A percentile compares a stretch with the other conserved stretches of the same genome.
Conservation (phyloP, 2,888 invertebrate species). For the Hanleya hanleyi region DNA sequence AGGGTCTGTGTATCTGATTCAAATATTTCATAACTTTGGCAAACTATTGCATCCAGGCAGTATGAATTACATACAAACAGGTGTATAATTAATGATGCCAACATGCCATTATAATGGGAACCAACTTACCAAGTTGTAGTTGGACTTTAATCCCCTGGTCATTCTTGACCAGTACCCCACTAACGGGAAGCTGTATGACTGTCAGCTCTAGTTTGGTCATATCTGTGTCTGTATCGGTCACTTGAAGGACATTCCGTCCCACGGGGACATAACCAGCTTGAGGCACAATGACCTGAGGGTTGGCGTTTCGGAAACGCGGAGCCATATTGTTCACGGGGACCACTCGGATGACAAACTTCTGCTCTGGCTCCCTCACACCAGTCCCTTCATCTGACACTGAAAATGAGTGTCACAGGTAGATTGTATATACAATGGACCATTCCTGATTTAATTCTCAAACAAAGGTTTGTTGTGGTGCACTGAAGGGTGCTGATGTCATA, state of each 20-base stretch:
- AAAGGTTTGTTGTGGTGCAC: too few species aligned
- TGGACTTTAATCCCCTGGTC: constrained; percentile 34
- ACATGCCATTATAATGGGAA: too few species aligned
- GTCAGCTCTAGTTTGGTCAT: constrained; percentile 49
- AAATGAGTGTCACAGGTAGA: neutral
- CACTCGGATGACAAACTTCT: constrained; percentile 58
- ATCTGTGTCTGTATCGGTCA: constrained; percentile 60
- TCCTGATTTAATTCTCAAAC: too few species aligned
- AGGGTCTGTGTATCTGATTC: too few species aligned
- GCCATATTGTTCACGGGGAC: constrained; percentile 66
- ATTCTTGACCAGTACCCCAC: constrained; percentile 54
- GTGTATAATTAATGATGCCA: too few species aligned
- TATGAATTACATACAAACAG: too few species aligned
- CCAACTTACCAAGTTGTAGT: constrained; percentile 43
- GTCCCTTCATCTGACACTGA: constrained; percentile 53
- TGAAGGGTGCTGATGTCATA: too few species aligned
- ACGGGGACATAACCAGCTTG: constrained; percentile 54
- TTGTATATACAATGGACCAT: neutral
- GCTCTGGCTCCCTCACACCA: constrained; percentile 41
- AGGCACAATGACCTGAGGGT: constrained; percentile 47
- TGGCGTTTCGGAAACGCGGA: constrained; percentile 47
- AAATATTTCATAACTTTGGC: too few species aligned
- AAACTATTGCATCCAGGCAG: too few species aligned
- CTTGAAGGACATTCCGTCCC: constrained; percentile 46
- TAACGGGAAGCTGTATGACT: constrained; percentile 44